Conservation (phyloP, 2,888 invertebrate species). For the Alloscopus bannaensis region DNA sequence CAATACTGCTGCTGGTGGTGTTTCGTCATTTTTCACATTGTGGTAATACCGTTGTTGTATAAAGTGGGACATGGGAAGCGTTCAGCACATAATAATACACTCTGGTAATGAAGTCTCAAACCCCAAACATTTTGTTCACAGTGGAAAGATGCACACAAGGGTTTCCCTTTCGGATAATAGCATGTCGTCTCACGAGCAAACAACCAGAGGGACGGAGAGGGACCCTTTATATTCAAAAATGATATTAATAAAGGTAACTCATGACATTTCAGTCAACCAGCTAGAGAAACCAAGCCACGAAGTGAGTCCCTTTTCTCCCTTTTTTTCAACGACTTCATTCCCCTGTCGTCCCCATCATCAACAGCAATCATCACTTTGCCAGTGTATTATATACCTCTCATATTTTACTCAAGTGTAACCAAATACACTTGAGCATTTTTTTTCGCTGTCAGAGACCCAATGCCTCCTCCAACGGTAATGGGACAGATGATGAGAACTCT, state of each 20-base stretch:
- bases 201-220: neutral
- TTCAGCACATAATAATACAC: neutral
- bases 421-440: slow-evolving; percentile 59
- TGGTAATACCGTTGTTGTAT: too few relatives aligned
- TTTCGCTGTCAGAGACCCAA: neutral
- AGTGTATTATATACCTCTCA: slow-evolving; percentile 63
- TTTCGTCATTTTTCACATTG: too few relatives aligned
- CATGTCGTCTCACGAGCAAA: neutral
- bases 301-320: slow-evolving; percentile 39
- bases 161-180: neutral
- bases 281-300: slow-evolving; percentile 30
- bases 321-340: slow-evolving; percentile 43
- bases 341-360: slow-evolving; percentile 21
- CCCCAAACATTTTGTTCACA: slow-evolving; percentile 48
- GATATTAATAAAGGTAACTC: slow-evolving; percentile 44
- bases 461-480: neutral
- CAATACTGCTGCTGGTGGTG: too few relatives aligned
- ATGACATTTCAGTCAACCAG: slow-evolving; percentile 35
- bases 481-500: slow-evolving; percentile 48
- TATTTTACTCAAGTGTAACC: slow-evolving; percentile 64
- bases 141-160: slow-evolving; percentile 6
- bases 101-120: slow-evolving; percentile 38
- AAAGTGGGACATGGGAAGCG: too few relatives aligned
- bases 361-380: slow-evolving; percentile 63
- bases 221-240: slow-evolving; percentile 13